Percentiles rank a stretch among this genome's conserved stretches.
These are phyloP conservation scores for Sminthopsis crassicaudata DNA, from an alignment of 2,113 vertebrate genomes.

Conservation along the genomic window DNA sequence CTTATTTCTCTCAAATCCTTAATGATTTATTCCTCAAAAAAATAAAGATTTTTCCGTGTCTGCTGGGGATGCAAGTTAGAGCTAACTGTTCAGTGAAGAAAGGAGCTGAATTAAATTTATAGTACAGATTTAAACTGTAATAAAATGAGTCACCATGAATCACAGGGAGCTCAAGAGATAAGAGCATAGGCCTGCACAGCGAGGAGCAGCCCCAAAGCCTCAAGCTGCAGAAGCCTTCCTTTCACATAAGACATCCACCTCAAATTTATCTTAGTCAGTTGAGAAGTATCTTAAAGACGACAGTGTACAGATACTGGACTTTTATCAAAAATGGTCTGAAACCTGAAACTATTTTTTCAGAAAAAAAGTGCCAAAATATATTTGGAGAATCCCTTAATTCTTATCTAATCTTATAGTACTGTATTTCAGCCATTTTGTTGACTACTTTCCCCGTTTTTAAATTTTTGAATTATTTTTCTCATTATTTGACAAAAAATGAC, in stretches of 20 bases:
- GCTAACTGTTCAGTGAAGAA: neutral
- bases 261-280: constrained; percentile 23
- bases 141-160: constrained; percentile 35
- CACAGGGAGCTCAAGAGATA: neutral
- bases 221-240: neutral
- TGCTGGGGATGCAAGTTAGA: constrained; percentile 45
- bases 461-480: constrained; percentile 49
- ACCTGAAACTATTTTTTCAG: constrained; percentile 28
- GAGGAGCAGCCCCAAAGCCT: neutral
- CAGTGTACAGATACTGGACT: constrained; percentile 10
- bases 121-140: constrained; percentile 33
- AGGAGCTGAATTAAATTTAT: constrained; percentile 41
- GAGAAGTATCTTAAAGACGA: constrained; percentile 8
- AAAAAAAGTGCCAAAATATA: constrained; percentile 9
- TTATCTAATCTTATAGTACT: neutral
- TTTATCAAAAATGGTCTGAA: constrained; percentile 42
- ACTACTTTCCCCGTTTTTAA: constrained; percentile 41
- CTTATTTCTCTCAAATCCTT: constrained; percentile 46
- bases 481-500: constrained; percentile 64
- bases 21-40: constrained; percentile 50
- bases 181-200: neutral
- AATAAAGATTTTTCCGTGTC: constrained; percentile 48
- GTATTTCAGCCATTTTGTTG: constrained; percentile 44
- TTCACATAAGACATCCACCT: constrained; percentile 42
- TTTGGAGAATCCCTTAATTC: neutral